A percentile compares a stretch with the other conserved stretches of the same genome.
phyloP scores from a whole-genome alignment of 2,797 vertebrate genomes.

The Botia kubotai region DNA sequence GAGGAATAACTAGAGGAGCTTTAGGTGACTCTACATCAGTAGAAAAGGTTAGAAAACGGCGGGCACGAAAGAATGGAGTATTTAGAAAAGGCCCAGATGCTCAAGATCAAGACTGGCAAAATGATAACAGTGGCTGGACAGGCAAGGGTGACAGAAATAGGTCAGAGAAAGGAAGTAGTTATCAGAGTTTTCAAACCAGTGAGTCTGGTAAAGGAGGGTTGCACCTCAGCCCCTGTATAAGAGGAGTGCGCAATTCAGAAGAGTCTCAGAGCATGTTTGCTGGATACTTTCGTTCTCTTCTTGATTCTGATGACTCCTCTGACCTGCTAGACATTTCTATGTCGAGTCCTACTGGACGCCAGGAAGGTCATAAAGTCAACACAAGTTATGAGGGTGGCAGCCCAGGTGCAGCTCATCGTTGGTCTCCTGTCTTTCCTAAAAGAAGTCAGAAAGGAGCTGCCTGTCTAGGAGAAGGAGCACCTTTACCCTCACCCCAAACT shows the following conservation, averaged over 20 bases:
- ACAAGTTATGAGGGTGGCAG: slow-evolving; percentile 84
- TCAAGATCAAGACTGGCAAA: slow-evolving; percentile 83
- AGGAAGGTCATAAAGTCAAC: slow-evolving; percentile 84
- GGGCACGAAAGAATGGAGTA: slow-evolving; percentile 88
- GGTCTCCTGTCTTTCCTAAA: slow-evolving; percentile 84
- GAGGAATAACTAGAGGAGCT: slow-evolving; percentile 73
- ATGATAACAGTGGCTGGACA: slow-evolving; percentile 83
- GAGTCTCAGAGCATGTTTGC: slow-evolving; percentile 94
- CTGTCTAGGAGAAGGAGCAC: slow-evolving; percentile 76
- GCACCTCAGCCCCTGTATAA: slow-evolving; percentile 75
- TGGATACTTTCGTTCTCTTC: slow-evolving; percentile 94
- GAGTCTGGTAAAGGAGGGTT: slow-evolving; percentile 73
- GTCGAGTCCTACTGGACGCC: slow-evolving; percentile 78
- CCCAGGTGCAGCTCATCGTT: slow-evolving; percentile 81
- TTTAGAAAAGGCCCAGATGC: slow-evolving; percentile 77
- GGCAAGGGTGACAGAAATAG: slow-evolving; percentile 66
- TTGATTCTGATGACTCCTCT: slow-evolving; percentile 96
- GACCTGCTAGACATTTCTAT: slow-evolving; percentile 92
- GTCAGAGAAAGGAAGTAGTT: slow-evolving; percentile 70
- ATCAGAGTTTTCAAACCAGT: slow-evolving; percentile 74
- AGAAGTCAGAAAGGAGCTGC: slow-evolving; percentile 84
- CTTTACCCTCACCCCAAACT: slow-evolving; percentile 71
- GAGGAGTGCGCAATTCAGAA: slow-evolving; percentile 74
- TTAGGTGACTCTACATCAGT: slow-evolving; percentile 66
- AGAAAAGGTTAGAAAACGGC: slow-evolving; percentile 84